Evolutionary conservation across 2,888 invertebrate genomes (phyloP).

Genomic region (Hypolimnas misippus): DNA sequence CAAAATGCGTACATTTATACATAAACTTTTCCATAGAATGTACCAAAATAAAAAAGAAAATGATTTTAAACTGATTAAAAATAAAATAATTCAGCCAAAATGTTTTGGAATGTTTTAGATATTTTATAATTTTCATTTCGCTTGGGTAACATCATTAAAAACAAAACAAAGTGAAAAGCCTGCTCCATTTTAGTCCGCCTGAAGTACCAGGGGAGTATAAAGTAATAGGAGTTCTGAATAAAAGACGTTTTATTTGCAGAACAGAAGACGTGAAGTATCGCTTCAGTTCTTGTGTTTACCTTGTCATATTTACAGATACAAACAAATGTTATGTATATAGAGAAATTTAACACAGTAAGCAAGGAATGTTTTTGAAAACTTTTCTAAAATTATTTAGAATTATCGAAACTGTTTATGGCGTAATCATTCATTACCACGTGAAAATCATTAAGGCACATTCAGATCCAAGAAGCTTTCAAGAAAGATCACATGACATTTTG

Average conservation of each 20-base stretch:
- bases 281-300: constrained; percentile 14
- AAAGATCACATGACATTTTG: too few relatives aligned
- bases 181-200: constrained; percentile 45
- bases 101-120: neutral
- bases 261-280: constrained; percentile 28
- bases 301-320: neutral
- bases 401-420: too few relatives aligned
- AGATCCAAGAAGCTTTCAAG: too few relatives aligned
- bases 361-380: neutral
- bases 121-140: constrained; percentile 1
- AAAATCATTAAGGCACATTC: too few relatives aligned
- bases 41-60: too few relatives aligned
- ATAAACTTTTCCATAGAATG: too few relatives aligned
- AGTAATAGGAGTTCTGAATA: constrained; percentile 55
- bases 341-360: neutral
- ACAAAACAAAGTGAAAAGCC: constrained; percentile 43
- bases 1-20: too few relatives aligned
- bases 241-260: constrained; percentile 56
- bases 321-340: neutral
- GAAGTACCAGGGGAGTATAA: constrained; percentile 55
- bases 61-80: neutral
- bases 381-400: too few relatives aligned
- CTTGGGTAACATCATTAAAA: constrained; percentile 20
- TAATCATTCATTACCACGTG: too few relatives aligned
- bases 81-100: neutral